Evolutionary conservation across 1,140 invertebrate species (phyloP), one percentile per base, ranked within the genome.

Genomic region (Teleogryllus occipitalis): DNA sequence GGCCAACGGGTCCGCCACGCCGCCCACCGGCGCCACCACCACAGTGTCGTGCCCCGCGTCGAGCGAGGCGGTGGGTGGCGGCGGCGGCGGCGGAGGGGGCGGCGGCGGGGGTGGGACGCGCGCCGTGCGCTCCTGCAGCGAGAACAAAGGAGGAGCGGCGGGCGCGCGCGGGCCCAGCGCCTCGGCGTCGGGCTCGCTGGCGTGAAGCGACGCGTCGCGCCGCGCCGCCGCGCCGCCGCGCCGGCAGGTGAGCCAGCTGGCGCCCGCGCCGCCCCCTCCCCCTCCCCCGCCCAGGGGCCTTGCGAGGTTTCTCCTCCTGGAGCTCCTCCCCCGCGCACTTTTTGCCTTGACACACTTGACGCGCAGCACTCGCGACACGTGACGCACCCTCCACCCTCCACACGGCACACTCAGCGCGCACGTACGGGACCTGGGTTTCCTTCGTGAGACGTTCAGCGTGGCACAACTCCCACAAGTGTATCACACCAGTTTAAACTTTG

Each of bases 121-220:
- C 21, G 54, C 80, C 46, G 80, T 80, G 22, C 76, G 80, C 14
- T 80, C 80, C 6, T 77, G 47, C 80, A 80, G 80, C 47, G 80
- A 80, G 39, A 80, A 77, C 73, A 79, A 79, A 75, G 74, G 74
- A 47, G 47, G 54, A 65, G 54, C 78, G 10, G 14, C 73, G 39
- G 78, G 73, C 2, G 73, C 65, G 39, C 46, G 78, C 47, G 78
- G 47, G 18, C 65, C 78, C 47, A 79, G 54, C 54, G 54, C 54
- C 54, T 65, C 47, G n/a, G 73, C 78, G n/a, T 79, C 78, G 18
- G 78, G 78, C 22, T 79, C 78, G 15, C 72, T 79, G 73, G 78
- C 78, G 73, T 79, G 78, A 79, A 79, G 73, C 46, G 73, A n/a
- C 12, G 72, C 74, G 39, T 47, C 21, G 22, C 78, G 7, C n/a